phyloP scores from a whole-genome alignment of 2,113 vertebrate genomes.

The Platichthys stellatus region DNA sequence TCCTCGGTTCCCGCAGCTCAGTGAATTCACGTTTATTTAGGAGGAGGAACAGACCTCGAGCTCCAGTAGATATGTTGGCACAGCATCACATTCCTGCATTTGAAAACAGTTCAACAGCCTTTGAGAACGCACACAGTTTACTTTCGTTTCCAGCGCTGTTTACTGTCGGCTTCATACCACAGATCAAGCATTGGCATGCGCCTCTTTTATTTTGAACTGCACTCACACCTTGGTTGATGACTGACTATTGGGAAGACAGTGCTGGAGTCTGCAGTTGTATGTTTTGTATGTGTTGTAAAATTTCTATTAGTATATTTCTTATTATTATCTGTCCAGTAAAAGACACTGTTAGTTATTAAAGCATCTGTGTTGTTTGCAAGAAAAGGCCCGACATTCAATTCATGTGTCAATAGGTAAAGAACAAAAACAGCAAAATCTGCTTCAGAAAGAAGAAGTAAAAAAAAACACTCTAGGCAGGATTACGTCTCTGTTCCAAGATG shows the following conservation, averaged over 20 bases:
- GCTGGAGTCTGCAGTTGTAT: not conserved
- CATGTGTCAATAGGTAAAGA: no score
- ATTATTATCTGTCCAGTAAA: not conserved
- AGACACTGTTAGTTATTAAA: no score
- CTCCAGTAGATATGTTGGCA: not conserved
- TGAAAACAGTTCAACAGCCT: not conserved
- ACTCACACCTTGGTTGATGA: not conserved
- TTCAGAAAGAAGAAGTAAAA: not conserved
- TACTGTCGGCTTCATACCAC: not conserved
- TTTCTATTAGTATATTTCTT: not conserved
- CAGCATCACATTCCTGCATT: not conserved
- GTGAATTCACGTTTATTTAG: not conserved
- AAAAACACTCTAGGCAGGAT: not conserved
- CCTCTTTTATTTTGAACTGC: not conserved
- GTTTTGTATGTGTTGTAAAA: not conserved
- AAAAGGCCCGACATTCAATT: no score
- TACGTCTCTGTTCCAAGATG: not conserved
- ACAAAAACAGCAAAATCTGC: no score
- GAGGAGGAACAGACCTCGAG: not conserved
- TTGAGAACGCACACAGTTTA: not conserved
- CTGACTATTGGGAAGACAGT: not conserved
- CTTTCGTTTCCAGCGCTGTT: not conserved
- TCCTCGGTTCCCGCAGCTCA: not conserved
- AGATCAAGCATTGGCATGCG: not conserved
- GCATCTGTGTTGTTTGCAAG: no score